Evolutionary conservation across 2,113 vertebrate species (phyloP).

Genomic region (Spilogale gracilis): DNA sequence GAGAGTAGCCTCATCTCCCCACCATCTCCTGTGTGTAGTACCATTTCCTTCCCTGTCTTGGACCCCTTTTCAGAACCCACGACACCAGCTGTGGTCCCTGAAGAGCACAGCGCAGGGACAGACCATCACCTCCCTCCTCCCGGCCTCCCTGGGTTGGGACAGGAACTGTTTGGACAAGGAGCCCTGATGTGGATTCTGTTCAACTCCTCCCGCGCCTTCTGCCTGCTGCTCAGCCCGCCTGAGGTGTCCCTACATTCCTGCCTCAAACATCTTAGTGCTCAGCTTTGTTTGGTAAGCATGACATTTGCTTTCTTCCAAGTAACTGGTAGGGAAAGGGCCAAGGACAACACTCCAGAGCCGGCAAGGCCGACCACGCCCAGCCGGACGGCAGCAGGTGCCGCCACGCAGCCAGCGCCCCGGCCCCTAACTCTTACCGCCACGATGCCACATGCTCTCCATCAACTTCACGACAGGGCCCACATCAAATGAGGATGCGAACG

Average conservation of each 20-base stretch:
- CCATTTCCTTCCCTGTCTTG: neutral
- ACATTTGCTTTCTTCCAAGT: neutral
- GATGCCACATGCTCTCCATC: neutral
- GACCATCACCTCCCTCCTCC: too few species aligned
- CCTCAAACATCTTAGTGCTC: neutral
- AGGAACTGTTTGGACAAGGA: neutral
- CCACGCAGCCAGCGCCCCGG: fast-evolving
- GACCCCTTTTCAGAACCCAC: neutral
- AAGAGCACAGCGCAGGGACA: neutral
- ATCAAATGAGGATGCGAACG: neutral
- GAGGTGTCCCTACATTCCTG: neutral
- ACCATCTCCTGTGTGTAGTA: neutral
- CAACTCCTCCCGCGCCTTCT: neutral
- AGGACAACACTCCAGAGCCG: neutral
- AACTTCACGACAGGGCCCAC: neutral
- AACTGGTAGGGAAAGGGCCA: neutral
- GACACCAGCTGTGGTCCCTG: neutral
- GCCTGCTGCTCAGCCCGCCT: fast-evolving
- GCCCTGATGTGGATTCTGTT: neutral
- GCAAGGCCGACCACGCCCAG: neutral
- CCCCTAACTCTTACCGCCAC: neutral
- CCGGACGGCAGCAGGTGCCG: neutral
- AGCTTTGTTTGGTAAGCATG: neutral
- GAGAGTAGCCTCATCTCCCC: neutral
- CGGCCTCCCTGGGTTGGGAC: neutral